These are phyloP conservation scores for Tupiocoris notatus DNA, from an alignment of 2,888 invertebrate species.

Conservation along the genomic window DNA sequence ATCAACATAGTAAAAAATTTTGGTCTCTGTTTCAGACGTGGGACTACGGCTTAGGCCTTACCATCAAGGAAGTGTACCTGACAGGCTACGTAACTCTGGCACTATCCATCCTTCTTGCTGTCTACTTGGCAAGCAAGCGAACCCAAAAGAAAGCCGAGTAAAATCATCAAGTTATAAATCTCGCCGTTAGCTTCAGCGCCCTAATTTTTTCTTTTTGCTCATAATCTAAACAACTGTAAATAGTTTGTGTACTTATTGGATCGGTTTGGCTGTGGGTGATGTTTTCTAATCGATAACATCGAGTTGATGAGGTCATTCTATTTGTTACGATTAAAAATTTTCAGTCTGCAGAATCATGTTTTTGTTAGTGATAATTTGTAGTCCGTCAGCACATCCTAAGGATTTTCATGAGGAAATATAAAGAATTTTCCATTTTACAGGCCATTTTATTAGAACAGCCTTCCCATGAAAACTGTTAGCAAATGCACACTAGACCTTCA, in stretches of 20 bases:
- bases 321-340: no score
- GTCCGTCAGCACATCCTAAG: no score
- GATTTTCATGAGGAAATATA: no score
- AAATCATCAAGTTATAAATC: not conserved
- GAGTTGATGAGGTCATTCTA: not conserved
- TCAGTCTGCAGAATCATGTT: no score
- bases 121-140: slow-evolving; percentile 41
- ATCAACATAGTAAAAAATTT: slow-evolving; percentile 27
- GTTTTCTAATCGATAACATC: not conserved
- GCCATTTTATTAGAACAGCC: no score
- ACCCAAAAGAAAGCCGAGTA: slow-evolving; percentile 17
- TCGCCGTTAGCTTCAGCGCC: not conserved
- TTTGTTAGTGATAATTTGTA: no score
- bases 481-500: no score
- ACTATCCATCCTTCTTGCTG: slow-evolving; percentile 55
- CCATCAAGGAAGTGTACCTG: slow-evolving; percentile 71
- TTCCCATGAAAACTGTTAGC: no score
- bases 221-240: not conserved
- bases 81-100: slow-evolving; percentile 65
- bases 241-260: not conserved
- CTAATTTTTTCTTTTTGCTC: not conserved
- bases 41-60: slow-evolving; percentile 73
- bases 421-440: no score
- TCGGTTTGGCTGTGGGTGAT: not conserved
- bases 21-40: slow-evolving; percentile 63